A percentile compares a stretch with the other conserved stretches of the same genome.
These are phyloP conservation scores for Prionchulus punctatus DNA, from an alignment of 2,888 invertebrate species.

Conservation along the genomic window DNA sequence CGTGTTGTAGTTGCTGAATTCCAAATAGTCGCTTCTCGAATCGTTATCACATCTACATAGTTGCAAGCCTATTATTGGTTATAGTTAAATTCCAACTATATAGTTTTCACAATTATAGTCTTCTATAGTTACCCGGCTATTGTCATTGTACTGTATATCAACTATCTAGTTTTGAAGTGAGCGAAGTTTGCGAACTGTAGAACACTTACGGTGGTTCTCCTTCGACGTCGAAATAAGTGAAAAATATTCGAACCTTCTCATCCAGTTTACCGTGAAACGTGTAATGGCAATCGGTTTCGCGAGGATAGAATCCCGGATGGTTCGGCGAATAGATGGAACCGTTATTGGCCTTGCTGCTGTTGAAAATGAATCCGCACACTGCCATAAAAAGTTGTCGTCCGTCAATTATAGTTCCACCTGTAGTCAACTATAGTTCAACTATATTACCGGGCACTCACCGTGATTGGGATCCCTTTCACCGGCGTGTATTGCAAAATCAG, in stretches of 20 bases:
- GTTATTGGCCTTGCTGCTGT: constrained; percentile 58
- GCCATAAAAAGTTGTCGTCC: too few species aligned
- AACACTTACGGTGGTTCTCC: constrained; percentile 72
- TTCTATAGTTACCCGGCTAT: too few species aligned
- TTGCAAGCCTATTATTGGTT: too few species aligned
- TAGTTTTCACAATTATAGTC: too few species aligned
- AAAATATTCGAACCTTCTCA: constrained; percentile 64
- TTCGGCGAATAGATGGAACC: constrained; percentile 74
- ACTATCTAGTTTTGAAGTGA: too few species aligned
- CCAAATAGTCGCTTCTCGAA: constrained; percentile 83
- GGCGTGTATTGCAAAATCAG: constrained; percentile 7
- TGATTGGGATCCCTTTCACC: background rate
- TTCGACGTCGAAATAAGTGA: constrained; percentile 80
- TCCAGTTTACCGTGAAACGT: constrained; percentile 64
- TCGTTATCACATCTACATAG: constrained; percentile 80
- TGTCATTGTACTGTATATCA: too few species aligned
- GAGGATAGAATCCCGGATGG: constrained; percentile 70
- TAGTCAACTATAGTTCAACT: too few species aligned
- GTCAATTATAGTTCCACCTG: too few species aligned
- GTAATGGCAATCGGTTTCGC: constrained; percentile 75
- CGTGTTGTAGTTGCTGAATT: constrained; percentile 82
- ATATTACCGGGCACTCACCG: too few species aligned
- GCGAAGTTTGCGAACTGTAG: too few species aligned
- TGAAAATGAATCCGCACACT: constrained; percentile 64
- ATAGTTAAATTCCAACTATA: too few species aligned